Conservation (phyloP, 2,113 vertebrate genomes). For the Sceloporus tristichus region DNA sequence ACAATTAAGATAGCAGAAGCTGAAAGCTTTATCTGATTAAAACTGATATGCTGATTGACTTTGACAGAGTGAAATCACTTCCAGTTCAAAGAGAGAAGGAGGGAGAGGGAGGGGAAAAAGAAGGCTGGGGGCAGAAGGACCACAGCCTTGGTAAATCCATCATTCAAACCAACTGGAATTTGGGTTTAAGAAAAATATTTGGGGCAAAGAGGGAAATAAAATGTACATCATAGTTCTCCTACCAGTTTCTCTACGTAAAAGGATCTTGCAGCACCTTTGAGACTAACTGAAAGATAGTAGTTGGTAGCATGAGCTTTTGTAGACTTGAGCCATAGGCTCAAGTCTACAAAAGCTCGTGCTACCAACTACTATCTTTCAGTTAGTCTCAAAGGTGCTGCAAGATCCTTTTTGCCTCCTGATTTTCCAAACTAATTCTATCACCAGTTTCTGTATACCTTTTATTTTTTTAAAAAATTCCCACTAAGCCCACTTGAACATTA, state of each 20-base stretch:
- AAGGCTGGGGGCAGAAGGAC: conserved; percentile 20
- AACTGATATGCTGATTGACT: conserved; percentile 79
- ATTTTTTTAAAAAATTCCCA: neutral
- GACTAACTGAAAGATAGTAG: too few species aligned
- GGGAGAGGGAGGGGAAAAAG: conserved; percentile 26
- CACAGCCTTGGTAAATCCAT: conserved; percentile 3
- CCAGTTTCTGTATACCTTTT: neutral
- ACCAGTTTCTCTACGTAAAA: neutral
- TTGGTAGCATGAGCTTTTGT: too few species aligned
- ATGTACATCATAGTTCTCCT: neutral
- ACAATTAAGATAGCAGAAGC: conserved; percentile 75
- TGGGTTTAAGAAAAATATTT: neutral
- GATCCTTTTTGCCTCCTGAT: too few species aligned
- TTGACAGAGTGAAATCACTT: conserved; percentile 73
- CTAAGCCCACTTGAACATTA: too few species aligned
- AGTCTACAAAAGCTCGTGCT: too few species aligned
- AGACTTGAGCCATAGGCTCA: too few species aligned
- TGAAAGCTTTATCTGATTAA: conserved; percentile 78
- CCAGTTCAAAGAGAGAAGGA: conserved; percentile 58
- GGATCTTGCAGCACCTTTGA: too few species aligned
- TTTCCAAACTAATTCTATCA: neutral
- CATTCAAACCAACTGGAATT: neutral
- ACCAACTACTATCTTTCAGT: too few species aligned
- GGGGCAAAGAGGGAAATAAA: neutral
- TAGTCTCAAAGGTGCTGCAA: too few species aligned